These are phyloP conservation scores for Oryzias curvinotus DNA, from an alignment of 2,113 vertebrate genomes.

Conservation along the genomic window DNA sequence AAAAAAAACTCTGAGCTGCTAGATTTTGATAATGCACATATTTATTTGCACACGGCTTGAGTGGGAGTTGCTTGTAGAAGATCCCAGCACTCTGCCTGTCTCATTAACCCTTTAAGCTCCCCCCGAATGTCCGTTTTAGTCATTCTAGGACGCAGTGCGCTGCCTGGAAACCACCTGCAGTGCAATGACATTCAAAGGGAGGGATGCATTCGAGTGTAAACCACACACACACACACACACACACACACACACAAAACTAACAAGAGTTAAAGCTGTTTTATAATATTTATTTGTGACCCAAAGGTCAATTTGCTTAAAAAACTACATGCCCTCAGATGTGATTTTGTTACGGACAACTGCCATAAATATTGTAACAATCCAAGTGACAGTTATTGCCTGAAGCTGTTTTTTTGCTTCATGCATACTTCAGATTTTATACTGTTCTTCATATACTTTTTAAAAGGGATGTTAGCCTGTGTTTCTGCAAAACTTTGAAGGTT, in stretches of 20 bases:
- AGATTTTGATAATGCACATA: constrained; percentile 36
- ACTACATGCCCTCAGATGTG: too few species aligned
- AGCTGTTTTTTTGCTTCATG: too few species aligned
- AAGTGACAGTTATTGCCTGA: too few species aligned
- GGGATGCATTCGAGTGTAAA: constrained; percentile 34
- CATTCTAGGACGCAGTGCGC: constrained; percentile 55
- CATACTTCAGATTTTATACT: too few species aligned
- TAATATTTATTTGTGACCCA: background rate
- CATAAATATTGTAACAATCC: too few species aligned
- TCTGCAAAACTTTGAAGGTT: too few species aligned
- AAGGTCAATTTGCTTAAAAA: background rate
- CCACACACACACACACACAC: background rate
- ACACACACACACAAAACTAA: background rate
- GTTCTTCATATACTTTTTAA: too few species aligned
- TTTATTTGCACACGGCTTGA: constrained; percentile 22
- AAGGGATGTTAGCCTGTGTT: too few species aligned
- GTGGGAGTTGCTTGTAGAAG: constrained; percentile 42
- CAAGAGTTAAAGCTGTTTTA: background rate
- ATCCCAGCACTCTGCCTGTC: constrained; percentile 33
- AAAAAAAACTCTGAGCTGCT: constrained; percentile 31
- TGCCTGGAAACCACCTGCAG: constrained; percentile 67
- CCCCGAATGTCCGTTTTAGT: constrained; percentile 46
- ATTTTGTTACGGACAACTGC: too few species aligned
- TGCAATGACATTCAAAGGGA: constrained; percentile 10
- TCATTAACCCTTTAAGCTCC: constrained; percentile 66